These are phyloP conservation scores for Alaudala cheleensis DNA, from an alignment of 2,113 vertebrate species.

Conservation along the genomic window DNA sequence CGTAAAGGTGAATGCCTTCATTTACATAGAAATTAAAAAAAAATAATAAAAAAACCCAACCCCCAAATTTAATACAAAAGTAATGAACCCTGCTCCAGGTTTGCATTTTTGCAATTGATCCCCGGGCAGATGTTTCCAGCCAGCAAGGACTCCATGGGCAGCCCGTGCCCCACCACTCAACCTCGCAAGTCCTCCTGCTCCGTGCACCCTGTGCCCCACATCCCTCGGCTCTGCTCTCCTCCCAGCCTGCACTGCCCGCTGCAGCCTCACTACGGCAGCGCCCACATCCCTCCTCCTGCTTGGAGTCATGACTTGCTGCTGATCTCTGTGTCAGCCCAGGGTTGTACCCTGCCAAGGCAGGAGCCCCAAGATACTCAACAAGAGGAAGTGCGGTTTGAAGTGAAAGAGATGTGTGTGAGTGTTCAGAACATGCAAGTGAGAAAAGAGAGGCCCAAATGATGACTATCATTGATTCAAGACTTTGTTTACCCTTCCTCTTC, in stretches of 20 bases:
- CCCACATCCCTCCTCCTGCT: not conserved
- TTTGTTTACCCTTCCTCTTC: not conserved
- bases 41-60: not conserved
- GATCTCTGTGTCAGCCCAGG: fast-evolving
- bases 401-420: not conserved
- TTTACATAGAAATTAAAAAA: not conserved
- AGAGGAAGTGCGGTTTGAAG: not conserved
- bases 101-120: not conserved
- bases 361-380: not conserved
- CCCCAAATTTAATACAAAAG: not conserved
- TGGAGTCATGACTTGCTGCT: not conserved
- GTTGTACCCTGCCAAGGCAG: not conserved
- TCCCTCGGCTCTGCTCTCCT: not conserved
- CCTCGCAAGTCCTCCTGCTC: fast-evolving
- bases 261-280: fast-evolving
- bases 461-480: not conserved
- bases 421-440: not conserved
- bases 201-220: fast-evolving
- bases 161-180: fast-evolving
- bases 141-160: fast-evolving
- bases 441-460: not conserved
- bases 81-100: not conserved
- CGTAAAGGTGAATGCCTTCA: not conserved
- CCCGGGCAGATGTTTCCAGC: not conserved
- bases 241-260: not conserved